A percentile compares a stretch with the other conserved stretches of the same genome.
phyloP scores from a whole-genome alignment of 2,113 vertebrate species.

The Micronisus gabar region DNA sequence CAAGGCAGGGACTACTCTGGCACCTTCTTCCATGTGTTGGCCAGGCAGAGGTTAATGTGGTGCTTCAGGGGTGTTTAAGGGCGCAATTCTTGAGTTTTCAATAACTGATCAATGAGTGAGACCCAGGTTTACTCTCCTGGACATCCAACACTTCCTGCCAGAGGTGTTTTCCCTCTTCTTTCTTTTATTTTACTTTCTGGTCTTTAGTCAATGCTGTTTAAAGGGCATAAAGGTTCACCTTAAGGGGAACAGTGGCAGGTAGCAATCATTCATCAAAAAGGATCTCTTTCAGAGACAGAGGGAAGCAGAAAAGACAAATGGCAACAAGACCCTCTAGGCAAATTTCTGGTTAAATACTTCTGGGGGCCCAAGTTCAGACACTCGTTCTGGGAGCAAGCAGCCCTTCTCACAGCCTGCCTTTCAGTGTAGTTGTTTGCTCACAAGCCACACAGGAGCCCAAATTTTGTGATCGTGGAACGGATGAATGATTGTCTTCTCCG shows the following conservation, averaged over 20 bases:
- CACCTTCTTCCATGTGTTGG: background rate
- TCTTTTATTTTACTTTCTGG: background rate
- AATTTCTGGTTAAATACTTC: constrained; percentile 6
- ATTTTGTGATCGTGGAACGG: accelerated
- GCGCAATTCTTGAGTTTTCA: background rate
- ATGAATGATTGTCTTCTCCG: background rate
- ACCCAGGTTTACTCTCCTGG: background rate
- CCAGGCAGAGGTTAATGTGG: background rate
- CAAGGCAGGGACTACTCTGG: background rate
- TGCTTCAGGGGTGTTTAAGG: background rate
- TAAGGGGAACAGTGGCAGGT: background rate
- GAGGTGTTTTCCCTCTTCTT: background rate
- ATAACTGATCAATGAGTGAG: background rate
- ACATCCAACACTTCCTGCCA: background rate
- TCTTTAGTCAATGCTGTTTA: background rate
- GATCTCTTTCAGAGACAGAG: background rate
- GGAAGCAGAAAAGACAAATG: background rate
- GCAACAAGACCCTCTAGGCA: background rate
- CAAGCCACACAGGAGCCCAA: background rate
- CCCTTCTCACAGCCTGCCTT: background rate
- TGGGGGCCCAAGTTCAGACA: background rate
- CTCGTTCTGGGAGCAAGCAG: background rate
- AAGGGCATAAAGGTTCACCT: background rate
- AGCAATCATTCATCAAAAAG: background rate
- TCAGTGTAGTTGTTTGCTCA: background rate